Percentiles rank a stretch among this genome's conserved stretches.
These are phyloP conservation scores for Caenorhabditis panamensis DNA, from an alignment of 2,888 invertebrate species.

Conservation along the genomic window DNA sequence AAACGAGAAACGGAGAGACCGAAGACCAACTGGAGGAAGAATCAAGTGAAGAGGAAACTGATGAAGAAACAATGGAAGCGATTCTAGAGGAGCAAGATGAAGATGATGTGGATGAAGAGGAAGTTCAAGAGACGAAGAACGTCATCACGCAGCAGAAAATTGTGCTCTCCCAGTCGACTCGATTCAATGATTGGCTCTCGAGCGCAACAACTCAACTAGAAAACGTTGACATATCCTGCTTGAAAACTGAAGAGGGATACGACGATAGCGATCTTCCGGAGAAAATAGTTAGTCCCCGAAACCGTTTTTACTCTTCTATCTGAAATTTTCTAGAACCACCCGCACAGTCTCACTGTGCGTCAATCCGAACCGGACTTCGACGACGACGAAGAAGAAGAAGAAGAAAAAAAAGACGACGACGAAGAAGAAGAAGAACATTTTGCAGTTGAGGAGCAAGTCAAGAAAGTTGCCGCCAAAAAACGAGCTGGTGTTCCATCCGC, in stretches of 20 bases:
- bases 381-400: constrained; percentile 25
- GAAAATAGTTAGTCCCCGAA: constrained; percentile 22
- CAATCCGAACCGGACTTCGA: not conserved
- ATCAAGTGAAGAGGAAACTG: constrained; percentile 40
- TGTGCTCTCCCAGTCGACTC: constrained; percentile 67
- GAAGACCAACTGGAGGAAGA: constrained; percentile 52
- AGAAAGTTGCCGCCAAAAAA: constrained; percentile 32
- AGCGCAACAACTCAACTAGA: constrained; percentile 73
- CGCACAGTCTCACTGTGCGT: not conserved
- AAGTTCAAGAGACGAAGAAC: constrained; percentile 31
- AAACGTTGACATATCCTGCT: constrained; percentile 30
- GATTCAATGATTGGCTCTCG: constrained; percentile 77
- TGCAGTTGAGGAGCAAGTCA: constrained; percentile 51
- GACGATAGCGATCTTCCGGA: constrained; percentile 49
- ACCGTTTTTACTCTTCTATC: not conserved
- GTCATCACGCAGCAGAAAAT: constrained; percentile 57
- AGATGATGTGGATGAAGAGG: constrained; percentile 55
- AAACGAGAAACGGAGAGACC: constrained; percentile 52
- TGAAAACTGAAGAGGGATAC: constrained; percentile 60
- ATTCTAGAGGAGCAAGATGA: constrained; percentile 46
- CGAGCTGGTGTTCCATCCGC: constrained; percentile 20
- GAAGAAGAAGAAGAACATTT: constrained; percentile 41
- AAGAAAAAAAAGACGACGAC: constrained; percentile 40
- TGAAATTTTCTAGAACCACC: constrained; percentile 33
- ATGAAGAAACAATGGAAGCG: constrained; percentile 47